Percentiles rank a stretch among this genome's conserved stretches.
Conservation (phyloP, 2,888 invertebrate genomes). For the Mimas tiliae region DNA sequence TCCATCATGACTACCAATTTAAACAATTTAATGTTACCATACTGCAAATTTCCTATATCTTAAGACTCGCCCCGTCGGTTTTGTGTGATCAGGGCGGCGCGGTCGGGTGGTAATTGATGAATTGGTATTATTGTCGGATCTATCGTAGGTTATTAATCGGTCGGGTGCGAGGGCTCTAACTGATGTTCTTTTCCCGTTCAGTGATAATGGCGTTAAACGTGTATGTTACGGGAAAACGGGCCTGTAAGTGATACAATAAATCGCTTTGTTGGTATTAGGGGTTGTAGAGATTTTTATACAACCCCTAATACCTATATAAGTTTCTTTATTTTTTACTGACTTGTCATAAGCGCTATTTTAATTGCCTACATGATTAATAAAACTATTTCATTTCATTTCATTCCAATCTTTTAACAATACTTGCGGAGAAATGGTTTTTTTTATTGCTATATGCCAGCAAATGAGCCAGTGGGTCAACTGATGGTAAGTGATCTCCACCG, state of each 20-base stretch:
- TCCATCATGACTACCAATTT: no score
- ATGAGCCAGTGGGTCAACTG: no score
- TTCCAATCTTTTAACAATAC: conserved; percentile 19
- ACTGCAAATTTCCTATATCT: not conserved
- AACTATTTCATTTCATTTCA: no score
- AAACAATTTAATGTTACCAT: not conserved
- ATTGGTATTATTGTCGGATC: conserved; percentile 32
- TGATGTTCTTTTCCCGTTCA: conserved; percentile 31
- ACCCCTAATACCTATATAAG: no score
- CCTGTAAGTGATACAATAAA: conserved; percentile 5
- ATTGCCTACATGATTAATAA: no score
- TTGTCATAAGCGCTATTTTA: no score
- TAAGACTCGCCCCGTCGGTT: conserved; percentile 27
- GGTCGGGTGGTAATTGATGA: conserved; percentile 36
- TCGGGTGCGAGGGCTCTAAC: conserved; percentile 17
- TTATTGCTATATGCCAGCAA: no score
- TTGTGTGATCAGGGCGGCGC: conserved; percentile 32
- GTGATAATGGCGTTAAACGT: conserved; percentile 28
- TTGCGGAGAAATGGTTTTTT: not conserved
- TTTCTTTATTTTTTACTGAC: no score
- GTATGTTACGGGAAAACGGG: not conserved
- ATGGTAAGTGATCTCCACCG: no score
- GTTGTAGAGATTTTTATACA: conserved; percentile 25
- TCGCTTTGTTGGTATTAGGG: not conserved
- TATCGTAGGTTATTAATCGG: conserved; percentile 28